Evolutionary conservation across 2,888 invertebrate genomes (phyloP).

Genomic region (Phorcus lineatus): DNA sequence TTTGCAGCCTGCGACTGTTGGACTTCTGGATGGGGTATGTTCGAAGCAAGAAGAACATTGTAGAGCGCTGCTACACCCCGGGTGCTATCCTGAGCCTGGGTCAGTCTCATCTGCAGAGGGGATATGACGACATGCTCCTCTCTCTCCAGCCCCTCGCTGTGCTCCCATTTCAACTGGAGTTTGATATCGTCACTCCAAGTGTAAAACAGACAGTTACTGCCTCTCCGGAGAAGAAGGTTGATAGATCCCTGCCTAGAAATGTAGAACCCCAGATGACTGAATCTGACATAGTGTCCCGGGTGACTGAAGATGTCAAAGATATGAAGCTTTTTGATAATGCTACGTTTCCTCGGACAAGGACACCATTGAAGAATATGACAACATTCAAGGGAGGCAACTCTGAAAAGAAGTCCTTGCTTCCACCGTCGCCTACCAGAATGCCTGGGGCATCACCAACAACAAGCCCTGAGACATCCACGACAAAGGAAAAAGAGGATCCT

Average conservation of each 20-base stretch:
- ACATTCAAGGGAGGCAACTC: conserved; percentile 22
- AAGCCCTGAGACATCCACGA: background rate
- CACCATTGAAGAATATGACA: background rate
- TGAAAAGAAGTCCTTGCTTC: conserved; percentile 14
- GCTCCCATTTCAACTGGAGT: conserved; percentile 87
- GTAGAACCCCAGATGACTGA: background rate
- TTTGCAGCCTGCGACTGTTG: conserved; percentile 85
- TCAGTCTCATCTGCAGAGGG: conserved; percentile 79
- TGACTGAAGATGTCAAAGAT: background rate
- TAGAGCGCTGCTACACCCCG: conserved; percentile 87
- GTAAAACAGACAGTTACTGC: background rate
- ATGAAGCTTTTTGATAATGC: background rate
- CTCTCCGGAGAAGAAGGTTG: background rate
- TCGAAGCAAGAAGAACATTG: conserved; percentile 87
- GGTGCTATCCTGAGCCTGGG: conserved; percentile 84
- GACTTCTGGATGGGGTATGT: conserved; percentile 93
- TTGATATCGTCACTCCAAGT: conserved; percentile 50
- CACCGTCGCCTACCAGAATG: conserved; percentile 14
- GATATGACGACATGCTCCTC: conserved; percentile 85
- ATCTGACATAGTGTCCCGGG: background rate
- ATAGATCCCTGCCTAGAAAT: background rate
- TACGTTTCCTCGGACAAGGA: background rate
- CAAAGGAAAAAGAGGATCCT: background rate
- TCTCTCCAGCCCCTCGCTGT: conserved; percentile 87
- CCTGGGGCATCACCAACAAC: background rate